Evolutionary conservation across 2,113 vertebrate species (phyloP).

Genomic region (Nipponia nippon): DNA sequence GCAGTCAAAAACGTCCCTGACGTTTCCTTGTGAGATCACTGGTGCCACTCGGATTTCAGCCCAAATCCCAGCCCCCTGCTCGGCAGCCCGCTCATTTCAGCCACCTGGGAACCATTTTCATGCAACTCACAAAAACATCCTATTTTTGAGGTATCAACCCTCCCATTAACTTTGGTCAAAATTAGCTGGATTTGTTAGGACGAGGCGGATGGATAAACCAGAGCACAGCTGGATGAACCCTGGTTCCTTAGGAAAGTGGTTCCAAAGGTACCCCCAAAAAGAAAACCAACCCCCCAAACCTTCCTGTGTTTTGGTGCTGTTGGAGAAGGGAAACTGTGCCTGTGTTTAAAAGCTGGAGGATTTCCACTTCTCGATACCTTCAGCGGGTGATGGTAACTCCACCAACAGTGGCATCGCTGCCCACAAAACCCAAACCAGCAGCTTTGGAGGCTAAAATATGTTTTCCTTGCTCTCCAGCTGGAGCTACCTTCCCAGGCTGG

Average conservation of each 20-base stretch:
- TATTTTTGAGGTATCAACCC: background rate
- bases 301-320: background rate
- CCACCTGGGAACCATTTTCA: background rate
- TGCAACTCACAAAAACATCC: background rate
- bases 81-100: fast-evolving
- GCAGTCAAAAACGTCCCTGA: fast-evolving
- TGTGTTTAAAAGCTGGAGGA: background rate
- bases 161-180: background rate
- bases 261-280: background rate
- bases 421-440: background rate
- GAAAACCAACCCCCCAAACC: fast-evolving
- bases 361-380: background rate
- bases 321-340: background rate
- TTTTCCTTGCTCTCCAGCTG: background rate
- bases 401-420: background rate
- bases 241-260: background rate
- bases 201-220: fast-evolving
- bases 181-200: background rate
- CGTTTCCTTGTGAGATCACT: fast-evolving
- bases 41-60: fast-evolving
- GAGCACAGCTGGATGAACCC: background rate
- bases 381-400: fast-evolving
- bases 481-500: background rate
- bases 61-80: background rate
- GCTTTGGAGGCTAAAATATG: background rate